Evolutionary conservation across 2,113 vertebrate genomes (phyloP).

Genomic region (Sterna hirundo): DNA sequence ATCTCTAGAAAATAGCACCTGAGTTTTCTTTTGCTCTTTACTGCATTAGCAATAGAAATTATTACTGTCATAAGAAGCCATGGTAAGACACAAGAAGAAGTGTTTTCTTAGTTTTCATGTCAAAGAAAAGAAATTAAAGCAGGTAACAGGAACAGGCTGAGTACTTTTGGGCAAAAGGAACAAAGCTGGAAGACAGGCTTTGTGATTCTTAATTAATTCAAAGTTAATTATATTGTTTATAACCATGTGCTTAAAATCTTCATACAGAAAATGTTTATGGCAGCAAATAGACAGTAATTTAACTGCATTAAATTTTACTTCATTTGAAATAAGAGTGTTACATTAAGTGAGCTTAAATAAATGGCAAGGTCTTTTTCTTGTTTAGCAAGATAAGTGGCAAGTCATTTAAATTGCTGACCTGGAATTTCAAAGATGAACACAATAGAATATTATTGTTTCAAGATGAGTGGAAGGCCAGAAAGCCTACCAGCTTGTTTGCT

Average conservation of each 20-base stretch:
- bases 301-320: constrained; percentile 72
- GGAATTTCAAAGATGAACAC: not conserved
- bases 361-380: constrained; percentile 51
- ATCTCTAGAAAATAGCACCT: not conserved
- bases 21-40: not conserved
- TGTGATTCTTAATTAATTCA: constrained; percentile 73
- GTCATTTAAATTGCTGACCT: constrained; percentile 27
- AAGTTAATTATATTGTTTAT: constrained; percentile 76
- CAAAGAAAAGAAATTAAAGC: constrained; percentile 20
- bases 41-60: not conserved
- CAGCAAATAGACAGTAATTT: constrained; percentile 75
- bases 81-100: not conserved
- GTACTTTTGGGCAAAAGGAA: constrained; percentile 60
- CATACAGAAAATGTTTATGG: constrained; percentile 78
- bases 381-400: constrained; percentile 62
- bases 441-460: not conserved
- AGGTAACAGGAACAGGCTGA: constrained; percentile 29
- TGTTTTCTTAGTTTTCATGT: constrained; percentile 11
- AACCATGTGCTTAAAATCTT: constrained; percentile 72
- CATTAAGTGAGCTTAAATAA: constrained; percentile 69
- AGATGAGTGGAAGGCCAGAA: not conserved
- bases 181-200: constrained; percentile 61
- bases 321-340: constrained; percentile 72
- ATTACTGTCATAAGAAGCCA: not conserved
- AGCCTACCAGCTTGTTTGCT: not conserved